phyloP scores from a whole-genome alignment of 1,140 invertebrate genomes.

The Eueides isabella region DNA sequence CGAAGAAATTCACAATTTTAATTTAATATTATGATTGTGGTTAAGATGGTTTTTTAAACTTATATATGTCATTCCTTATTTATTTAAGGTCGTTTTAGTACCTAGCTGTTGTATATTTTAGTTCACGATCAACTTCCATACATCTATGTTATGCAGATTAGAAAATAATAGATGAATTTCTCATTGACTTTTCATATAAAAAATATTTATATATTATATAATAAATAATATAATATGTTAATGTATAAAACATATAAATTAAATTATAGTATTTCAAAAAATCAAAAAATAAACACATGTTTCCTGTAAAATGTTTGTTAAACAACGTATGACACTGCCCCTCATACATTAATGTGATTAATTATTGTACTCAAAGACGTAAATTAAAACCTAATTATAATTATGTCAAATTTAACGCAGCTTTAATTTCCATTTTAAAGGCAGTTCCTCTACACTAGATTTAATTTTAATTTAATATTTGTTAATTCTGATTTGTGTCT shows the following conservation, averaged over 20 bases:
- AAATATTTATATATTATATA: no score
- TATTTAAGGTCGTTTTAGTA: neutral
- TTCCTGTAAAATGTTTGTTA: no score
- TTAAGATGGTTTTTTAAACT: neutral
- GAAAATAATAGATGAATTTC: neutral
- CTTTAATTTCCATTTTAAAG: no score
- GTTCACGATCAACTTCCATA: neutral
- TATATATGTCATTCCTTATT: constrained; percentile 5
- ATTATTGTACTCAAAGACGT: neutral
- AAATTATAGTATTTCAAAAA: no score
- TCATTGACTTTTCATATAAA: neutral
- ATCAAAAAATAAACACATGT: no score
- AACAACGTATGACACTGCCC: neutral
- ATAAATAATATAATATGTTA: no score
- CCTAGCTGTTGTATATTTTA: neutral
- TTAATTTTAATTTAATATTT: neutral
- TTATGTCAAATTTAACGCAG: neutral
- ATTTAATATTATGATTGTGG: neutral
- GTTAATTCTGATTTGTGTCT: neutral
- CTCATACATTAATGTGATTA: neutral
- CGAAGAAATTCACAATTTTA: no score
- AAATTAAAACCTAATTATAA: neutral
- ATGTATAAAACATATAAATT: no score
- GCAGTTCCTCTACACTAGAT: no score
- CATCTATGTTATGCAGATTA: neutral